These are phyloP conservation scores for Holcopasites calliopsidis DNA, from an alignment of 1,140 invertebrate genomes.

Conservation along the genomic window DNA sequence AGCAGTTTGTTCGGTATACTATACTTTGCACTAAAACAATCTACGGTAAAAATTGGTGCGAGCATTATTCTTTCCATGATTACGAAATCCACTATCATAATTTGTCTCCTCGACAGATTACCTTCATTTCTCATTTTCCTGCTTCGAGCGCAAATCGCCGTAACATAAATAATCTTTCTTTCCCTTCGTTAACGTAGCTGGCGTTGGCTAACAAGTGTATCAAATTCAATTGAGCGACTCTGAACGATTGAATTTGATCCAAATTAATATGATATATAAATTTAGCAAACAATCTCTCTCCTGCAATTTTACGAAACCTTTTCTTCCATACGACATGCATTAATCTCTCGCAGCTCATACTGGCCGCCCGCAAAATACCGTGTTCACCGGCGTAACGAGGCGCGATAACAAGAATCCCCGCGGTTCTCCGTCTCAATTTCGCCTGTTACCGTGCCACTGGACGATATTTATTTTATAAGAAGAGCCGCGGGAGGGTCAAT, in stretches of 20 bases:
- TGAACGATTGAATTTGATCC: no score
- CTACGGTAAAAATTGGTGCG: no score
- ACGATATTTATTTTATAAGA: conserved; percentile 26
- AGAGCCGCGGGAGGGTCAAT: background rate
- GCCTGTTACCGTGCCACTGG: background rate
- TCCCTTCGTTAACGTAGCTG: background rate
- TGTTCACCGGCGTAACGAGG: background rate
- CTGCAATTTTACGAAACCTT: no score
- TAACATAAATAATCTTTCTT: conserved; percentile 8
- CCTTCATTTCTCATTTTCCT: background rate
- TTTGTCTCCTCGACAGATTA: background rate
- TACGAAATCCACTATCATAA: no score
- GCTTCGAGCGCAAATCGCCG: background rate
- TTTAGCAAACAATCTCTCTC: no score
- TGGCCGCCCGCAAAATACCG: background rate
- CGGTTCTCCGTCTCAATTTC: background rate
- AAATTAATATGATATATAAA: no score
- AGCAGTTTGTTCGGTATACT: no score
- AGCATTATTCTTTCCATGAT: no score
- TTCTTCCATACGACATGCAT: background rate
- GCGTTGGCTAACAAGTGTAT: conserved; percentile 2
- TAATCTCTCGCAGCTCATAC: background rate
- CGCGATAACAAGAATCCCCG: background rate
- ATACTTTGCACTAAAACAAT: no score
- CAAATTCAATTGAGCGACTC: no score